phyloP scores from a whole-genome alignment of 1,140 invertebrate genomes.

The Drosophila baimaii region DNA sequence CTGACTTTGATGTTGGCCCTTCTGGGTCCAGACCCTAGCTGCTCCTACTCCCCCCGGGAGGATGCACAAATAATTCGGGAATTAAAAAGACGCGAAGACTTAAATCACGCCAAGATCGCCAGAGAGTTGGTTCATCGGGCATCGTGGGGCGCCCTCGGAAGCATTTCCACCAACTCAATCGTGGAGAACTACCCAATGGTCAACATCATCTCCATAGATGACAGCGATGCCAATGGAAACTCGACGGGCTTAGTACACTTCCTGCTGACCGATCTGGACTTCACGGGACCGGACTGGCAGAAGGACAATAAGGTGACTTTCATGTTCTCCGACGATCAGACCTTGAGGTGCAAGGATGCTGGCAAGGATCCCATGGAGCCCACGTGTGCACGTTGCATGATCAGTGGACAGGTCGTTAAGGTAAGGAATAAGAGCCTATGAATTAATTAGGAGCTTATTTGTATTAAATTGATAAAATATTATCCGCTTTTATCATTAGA shows the following conservation, averaged over 20 bases:
- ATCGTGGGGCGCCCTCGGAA: conserved; percentile 91
- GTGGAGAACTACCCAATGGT: conserved; percentile 90
- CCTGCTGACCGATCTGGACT: conserved; percentile 91
- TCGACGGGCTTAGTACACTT: conserved; percentile 91
- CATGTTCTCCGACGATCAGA: conserved; percentile 89
- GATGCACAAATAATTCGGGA: conserved; percentile 62
- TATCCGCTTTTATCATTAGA: conserved; percentile 77
- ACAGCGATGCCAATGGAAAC: conserved; percentile 87
- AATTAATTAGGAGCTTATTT: no score
- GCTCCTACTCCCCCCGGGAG: conserved; percentile 56
- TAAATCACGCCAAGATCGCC: conserved; percentile 84
- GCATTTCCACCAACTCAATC: conserved; percentile 87
- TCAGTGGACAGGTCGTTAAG: conserved; percentile 89
- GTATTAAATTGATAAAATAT: no score
- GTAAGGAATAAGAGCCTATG: conserved; percentile 84
- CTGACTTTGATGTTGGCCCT: conserved; percentile 38
- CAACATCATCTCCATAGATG: conserved; percentile 90
- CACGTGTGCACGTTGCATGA: conserved; percentile 89
- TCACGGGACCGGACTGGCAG: conserved; percentile 89
- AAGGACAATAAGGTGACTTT: conserved; percentile 87
- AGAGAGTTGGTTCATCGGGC: conserved; percentile 84
- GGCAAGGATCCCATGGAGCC: conserved; percentile 92
- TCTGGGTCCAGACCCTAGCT: conserved; percentile 4
- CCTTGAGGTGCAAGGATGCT: conserved; percentile 87
- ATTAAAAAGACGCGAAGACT: conserved; percentile 28